phyloP scores from a whole-genome alignment of 2,797 vertebrate species.

The Steatocranus sp. region DNA sequence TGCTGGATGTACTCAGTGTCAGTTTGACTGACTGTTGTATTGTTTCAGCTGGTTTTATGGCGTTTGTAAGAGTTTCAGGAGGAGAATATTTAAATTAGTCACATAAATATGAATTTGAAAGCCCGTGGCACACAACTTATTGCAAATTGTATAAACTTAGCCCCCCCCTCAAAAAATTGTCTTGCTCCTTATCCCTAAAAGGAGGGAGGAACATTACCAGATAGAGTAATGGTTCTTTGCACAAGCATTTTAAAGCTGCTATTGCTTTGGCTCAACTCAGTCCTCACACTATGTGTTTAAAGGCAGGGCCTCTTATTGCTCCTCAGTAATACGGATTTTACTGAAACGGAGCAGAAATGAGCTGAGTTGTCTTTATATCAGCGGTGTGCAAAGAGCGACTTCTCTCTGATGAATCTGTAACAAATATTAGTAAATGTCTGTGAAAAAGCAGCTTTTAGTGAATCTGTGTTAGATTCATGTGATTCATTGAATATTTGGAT shows the following conservation, averaged over 20 bases:
- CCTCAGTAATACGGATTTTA: not conserved
- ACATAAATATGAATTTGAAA: rapidly evolving
- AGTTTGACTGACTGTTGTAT: not conserved
- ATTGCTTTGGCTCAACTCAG: not conserved
- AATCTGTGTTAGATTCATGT: too few relatives aligned
- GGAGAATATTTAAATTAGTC: not conserved
- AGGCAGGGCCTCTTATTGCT: not conserved
- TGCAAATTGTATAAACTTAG: rapidly evolving
- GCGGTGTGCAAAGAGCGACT: not conserved
- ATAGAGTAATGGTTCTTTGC: not conserved
- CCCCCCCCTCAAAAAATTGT: not conserved
- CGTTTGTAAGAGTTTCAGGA: not conserved
- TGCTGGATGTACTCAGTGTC: rapidly evolving
- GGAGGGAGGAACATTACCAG: rapidly evolving
- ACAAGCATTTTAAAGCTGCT: not conserved
- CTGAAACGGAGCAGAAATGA: not conserved
- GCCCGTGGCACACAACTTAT: rapidly evolving
- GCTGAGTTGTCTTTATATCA: not conserved
- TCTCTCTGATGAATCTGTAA: not conserved
- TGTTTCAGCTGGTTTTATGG: rapidly evolving
- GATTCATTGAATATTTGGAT: too few relatives aligned
- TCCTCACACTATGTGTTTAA: not conserved
- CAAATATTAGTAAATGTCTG: not conserved
- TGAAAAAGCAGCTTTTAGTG: too few relatives aligned
- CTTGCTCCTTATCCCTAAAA: not conserved